Evolutionary conservation across 2,797 vertebrate genomes (phyloP), one percentile per base, ranked within the genome.

Genomic region (Furcifer pardalis): DNA sequence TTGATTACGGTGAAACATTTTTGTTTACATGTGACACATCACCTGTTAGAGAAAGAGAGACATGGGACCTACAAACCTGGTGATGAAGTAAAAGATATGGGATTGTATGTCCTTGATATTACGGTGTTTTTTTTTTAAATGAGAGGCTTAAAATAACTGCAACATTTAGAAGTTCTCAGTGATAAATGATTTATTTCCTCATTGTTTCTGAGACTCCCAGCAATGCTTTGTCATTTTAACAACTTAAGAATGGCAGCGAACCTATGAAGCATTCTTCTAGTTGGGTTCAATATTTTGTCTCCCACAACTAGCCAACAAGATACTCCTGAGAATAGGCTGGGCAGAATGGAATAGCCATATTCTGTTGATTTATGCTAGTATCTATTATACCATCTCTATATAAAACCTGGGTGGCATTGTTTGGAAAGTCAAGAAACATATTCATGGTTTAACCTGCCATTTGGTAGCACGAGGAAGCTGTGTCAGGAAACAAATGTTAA

Each of bases 21-120:
- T 80, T 35, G 59, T 82, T 82, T 82, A 63, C n/a, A 82, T 74
- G 59, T 12, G 23, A 42, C 68, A 81, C 37, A 74, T 82, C 81
- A 82, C 71, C 81, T 82, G 71, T 74, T 74, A 74, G 21, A 23
- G 69, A 74, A 40, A 73, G 23, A 63, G 69, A 82, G 62, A 17
- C 81, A 74, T 35, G 40, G 56, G 71, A 74, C 23, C 27, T 59
- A 49, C 42, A 63, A 82, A 74, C 21, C 59, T 32, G 25, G 40
- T 60, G 56, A 25, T 73, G 56, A n/a, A n/a, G n/a, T 9, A 74
- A 46, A 49, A 74, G 62, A 56, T 4, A 44, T 17, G 23, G 65
- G 52, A 40, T 35, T 69, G n/a, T n/a, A 35, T 72, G 52, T 62
- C 80, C 56, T 81, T 74, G 59, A 63, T 46, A 74, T 73, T 63